phyloP scores from a whole-genome alignment of 2,797 vertebrate genomes.

The Oreochromis mossambicus region DNA sequence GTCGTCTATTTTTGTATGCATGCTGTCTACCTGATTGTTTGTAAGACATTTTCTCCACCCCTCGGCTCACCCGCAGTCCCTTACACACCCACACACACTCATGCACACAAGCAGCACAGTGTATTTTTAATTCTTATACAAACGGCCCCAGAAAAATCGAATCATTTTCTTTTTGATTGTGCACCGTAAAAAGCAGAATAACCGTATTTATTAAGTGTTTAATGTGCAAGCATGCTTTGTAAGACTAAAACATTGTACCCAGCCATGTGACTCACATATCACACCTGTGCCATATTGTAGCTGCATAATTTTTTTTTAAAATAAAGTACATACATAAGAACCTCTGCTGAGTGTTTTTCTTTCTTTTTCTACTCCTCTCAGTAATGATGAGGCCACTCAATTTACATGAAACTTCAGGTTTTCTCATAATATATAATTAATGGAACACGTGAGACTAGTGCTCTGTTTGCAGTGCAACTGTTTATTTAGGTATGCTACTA shows the following conservation, averaged over 20 bases:
- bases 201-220: slow-evolving; percentile 74
- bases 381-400: neutral
- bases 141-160: slow-evolving; percentile 15
- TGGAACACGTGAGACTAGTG: neutral
- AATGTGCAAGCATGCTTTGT: slow-evolving; percentile 74
- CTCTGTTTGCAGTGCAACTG: neutral
- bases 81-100: neutral
- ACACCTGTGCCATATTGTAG: slow-evolving; percentile 66
- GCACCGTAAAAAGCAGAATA: slow-evolving; percentile 37
- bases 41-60: slow-evolving; percentile 39
- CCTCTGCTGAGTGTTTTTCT: neutral
- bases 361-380: neutral
- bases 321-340: slow-evolving; percentile 52
- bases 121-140: slow-evolving; percentile 69
- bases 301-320: slow-evolving; percentile 52
- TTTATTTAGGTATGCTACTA: neutral
- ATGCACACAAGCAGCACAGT: slow-evolving; percentile 5
- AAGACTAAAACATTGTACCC: slow-evolving; percentile 61
- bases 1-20: slow-evolving; percentile 86
- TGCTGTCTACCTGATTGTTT: slow-evolving; percentile 77
- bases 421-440: neutral
- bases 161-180: slow-evolving; percentile 18
- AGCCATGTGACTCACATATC: slow-evolving; percentile 59
- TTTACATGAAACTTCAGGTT: neutral
- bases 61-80: neutral